Base-by-base conservation (phyloP, 2,888 invertebrate genomes). In the Gastrophysa polygoni region DNA sequence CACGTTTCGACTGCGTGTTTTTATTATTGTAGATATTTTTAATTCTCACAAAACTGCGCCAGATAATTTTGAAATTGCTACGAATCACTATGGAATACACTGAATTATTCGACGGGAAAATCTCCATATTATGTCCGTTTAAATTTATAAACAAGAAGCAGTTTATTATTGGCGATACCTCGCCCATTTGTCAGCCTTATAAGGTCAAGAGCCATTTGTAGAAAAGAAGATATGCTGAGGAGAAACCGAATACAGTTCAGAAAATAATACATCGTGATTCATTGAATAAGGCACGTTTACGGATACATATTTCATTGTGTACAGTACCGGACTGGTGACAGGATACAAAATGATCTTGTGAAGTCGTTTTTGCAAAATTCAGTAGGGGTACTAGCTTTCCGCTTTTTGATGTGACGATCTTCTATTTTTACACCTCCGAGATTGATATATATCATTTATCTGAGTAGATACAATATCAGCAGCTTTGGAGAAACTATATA, bases 151-250 rank as follows among this genome's bases (percentile, higher is more conserved):
- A 38, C 38, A 38, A 38, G 38, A 38, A 38, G 38, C 38, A 38
- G 38, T 38, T 38, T 59, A 46, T 43, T 59, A 52, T 32, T 38
- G 38, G 32, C 52, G 38, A 59, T 59, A 29, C 58, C 29, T 58
- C 51, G 38, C 24, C 59, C 59, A 59, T 59, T 59, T 59, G 59
- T 59, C 52, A 50, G 47, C 54, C 59, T 34, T 59, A 59, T 59
- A 59, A 59, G 59, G 52, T 32, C 46, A 20, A 59, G 34, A 54
- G 59, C 34, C 59, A 29, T 54, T 52, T 21, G 18, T 32, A 48
- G 54, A 54, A 59, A 59, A 54, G 28, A 38, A 57, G 57, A 57
- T 47, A 38, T 38, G 59, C 38, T 38, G 14, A 14, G 38, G 38
- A 38, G 38, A 38, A 38, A 38, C 38, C 38, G 38, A 38, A 38